These are phyloP conservation scores for Limnephilus marmoratus DNA, from an alignment of 2,888 invertebrate species.

Conservation along the genomic window DNA sequence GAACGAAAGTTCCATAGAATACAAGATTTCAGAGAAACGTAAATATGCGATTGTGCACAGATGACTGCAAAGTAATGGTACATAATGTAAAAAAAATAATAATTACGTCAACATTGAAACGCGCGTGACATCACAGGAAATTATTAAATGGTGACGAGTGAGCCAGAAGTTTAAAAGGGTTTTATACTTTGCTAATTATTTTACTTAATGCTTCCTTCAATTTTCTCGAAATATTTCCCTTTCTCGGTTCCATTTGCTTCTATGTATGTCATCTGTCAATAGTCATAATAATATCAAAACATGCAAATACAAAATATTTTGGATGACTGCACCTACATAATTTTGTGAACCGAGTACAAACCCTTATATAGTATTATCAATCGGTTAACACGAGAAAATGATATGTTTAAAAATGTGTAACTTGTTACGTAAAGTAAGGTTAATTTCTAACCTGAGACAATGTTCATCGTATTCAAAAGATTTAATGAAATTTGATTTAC, in stretches of 20 bases:
- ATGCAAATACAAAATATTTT: neutral
- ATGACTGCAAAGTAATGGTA: too few species aligned
- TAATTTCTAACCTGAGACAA: neutral
- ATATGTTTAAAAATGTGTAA: constrained; percentile 4
- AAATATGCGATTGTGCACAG: neutral
- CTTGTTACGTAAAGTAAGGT: constrained; percentile 27
- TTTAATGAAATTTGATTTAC: constrained; percentile 76
- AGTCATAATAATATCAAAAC: neutral
- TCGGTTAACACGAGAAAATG: neutral
- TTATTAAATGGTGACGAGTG: neutral
- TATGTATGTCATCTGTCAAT: neutral
- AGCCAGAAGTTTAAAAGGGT: neutral
- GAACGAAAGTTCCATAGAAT: neutral
- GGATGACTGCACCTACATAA: neutral
- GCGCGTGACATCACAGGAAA: neutral
- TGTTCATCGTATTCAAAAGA: constrained; percentile 38
- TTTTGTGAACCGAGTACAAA: neutral
- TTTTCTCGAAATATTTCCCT: neutral
- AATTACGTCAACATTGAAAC: neutral
- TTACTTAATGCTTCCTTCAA: neutral
- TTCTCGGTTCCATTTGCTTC: neutral
- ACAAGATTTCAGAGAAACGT: neutral
- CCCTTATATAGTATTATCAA: neutral
- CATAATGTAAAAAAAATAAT: too few species aligned
- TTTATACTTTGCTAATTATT: neutral